phyloP scores from a whole-genome alignment of 2,888 invertebrate species.

The Cistogaster globosa region DNA sequence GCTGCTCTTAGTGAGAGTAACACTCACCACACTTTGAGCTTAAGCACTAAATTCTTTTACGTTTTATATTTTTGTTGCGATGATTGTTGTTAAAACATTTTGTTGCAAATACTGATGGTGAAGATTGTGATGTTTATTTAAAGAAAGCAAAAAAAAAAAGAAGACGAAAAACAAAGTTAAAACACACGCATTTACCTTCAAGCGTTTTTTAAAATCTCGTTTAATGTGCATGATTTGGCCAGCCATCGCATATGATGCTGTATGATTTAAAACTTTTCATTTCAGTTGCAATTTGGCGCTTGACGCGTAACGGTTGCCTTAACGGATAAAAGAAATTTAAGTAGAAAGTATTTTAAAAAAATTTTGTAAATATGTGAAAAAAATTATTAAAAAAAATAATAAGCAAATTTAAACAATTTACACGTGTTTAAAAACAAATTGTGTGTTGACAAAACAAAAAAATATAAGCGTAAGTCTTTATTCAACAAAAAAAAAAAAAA shows the following conservation, averaged over 20 bases:
- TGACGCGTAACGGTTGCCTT: slow-evolving; percentile 58
- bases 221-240: slow-evolving; percentile 47
- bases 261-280: slow-evolving; percentile 59
- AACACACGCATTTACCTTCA: not conserved
- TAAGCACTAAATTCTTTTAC: not conserved
- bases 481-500: not conserved
- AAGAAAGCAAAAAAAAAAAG: not conserved
- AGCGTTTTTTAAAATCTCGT: slow-evolving; percentile 6
- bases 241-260: slow-evolving; percentile 66
- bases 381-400: not conserved
- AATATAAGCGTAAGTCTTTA: too few relatives aligned
- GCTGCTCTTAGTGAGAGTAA: not conserved
- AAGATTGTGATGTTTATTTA: slow-evolving; percentile 5
- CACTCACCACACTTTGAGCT: slow-evolving; percentile 1
- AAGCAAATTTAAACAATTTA: too few relatives aligned
- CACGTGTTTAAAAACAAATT: too few relatives aligned
- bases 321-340: slow-evolving; percentile 19
- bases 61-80: slow-evolving; percentile 15
- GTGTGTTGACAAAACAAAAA: too few relatives aligned
- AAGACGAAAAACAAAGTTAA: not conserved
- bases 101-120: not conserved
- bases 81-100: slow-evolving; percentile 23
- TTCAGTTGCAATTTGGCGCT: slow-evolving; percentile 70
- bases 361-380: not conserved
- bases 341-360: not conserved